Base-by-base conservation (phyloP, 2,113 vertebrate species). In the Globicephala melas region DNA sequence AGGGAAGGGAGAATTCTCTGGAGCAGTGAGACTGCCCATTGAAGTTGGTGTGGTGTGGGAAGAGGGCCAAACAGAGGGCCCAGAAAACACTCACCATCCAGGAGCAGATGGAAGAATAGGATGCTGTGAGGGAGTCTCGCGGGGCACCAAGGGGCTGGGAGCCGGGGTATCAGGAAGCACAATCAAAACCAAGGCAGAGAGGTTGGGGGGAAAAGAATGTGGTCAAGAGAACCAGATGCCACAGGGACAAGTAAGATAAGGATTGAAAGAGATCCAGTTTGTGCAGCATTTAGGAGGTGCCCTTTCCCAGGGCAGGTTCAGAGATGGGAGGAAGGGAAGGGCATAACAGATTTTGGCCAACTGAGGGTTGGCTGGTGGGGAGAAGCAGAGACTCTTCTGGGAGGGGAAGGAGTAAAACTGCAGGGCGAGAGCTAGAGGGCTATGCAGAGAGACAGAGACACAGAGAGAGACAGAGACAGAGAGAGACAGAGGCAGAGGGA, bases 51-150 rank as follows among this genome's bases (percentile, higher is more conserved):
- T 2, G 50, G 26, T n/a, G 41, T 20, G 89, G 50, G 18, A 33
- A 4, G 65, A 63, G 44, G 36, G 36, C 33, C 9, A 0, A n/a
- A 36, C 20, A 31, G 67, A 60, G 67, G 58, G 18, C 38, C 70
- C 77, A 21, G 44, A 21, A 73, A 14, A 47, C 12, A 7, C 33
- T 15, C 20, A 5, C 12, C 9, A 20, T 41, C 21, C 41, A 1
- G 10, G 38, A 47, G 13, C 5, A 11, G 38, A 6, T 3, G 20
- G 14, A n/a, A 28, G 60, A 5, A 28, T 33, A 58, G 13, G 31
- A 11, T 14, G 0, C 47, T 11, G 25, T 5, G 5, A 8, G 77
- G 5, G 60, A 13, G 3, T 8, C 31, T 26, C 1, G 11, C 0
- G 11, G 26, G 5, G 0, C 9, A 6, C 7, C 1, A 10, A n/a